Evolutionary conservation across 2,888 invertebrate species (phyloP), one percentile per base, ranked within the genome.

Genomic region (Colostygia pectinataria): DNA sequence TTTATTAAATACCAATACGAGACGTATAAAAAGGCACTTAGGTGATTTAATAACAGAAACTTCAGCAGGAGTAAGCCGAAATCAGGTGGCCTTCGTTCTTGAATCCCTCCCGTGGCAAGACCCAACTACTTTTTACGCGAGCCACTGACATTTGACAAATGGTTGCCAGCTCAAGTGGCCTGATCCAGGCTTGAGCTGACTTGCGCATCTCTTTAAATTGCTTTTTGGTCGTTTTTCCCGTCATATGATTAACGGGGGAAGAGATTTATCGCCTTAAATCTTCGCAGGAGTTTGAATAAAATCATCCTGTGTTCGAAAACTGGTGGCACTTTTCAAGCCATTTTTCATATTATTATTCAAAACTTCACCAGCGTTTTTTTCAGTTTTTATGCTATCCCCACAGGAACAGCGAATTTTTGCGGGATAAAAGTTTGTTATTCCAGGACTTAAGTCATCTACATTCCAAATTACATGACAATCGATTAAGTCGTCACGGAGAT

Each of bases 71-170:
- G n/a, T n/a, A n/a, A n/a, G n/a, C 18, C 18, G 18, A 3, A 4
- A 18, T 18, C 18, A 3, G 4, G 4, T 18, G n/a, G 2, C 18
- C 18, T 20, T 6, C 20, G 4, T 6, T 20, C 20, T 1, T 6
- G 20, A 20, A 4, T 2, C 20, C 3, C 1, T 4, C 5, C 3
- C 25, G 37, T 12, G 5, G 10, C 31, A 18, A 42, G 50, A 54
- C 48, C 55, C 18, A 38, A 42, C 45, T 37, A 59, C 54, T 67
- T 69, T 69, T 66, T 66, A 57, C 53, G 20, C 23, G 9, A 25
- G 6, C 15, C 12, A 27, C 32, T 55, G 51, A 68, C 73, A 42
- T 66, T 67, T 75, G 71, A 74, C 68, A 68, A 76, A 76, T 71
- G 71, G 59, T 53, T 32, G 44, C 34, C 53, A 50, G 34, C 57